These are phyloP conservation scores for Pocota personata DNA, from an alignment of 2,888 invertebrate species.

Conservation along the genomic window DNA sequence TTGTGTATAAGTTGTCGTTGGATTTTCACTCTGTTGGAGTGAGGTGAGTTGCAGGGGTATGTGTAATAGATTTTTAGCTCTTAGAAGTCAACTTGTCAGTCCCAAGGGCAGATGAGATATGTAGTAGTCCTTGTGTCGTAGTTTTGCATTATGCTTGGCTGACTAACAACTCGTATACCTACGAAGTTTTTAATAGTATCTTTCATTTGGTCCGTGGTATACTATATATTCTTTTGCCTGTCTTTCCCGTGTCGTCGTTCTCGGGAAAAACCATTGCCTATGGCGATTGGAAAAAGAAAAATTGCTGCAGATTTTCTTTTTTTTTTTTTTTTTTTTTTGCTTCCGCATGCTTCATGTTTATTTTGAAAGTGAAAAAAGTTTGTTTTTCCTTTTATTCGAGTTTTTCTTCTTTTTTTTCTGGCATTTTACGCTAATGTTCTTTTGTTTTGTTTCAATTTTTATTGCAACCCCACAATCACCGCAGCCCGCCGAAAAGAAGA, in stretches of 20 bases:
- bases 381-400: slow-evolving; percentile 3
- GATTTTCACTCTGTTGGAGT: background rate
- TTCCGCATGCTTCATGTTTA: slow-evolving; percentile 33
- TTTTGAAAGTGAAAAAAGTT: slow-evolving; percentile 43
- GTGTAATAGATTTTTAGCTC: slow-evolving; percentile 29
- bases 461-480: slow-evolving; percentile 39
- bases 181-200: background rate
- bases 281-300: slow-evolving; percentile 50
- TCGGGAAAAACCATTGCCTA: slow-evolving; percentile 32
- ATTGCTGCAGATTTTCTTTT: slow-evolving; percentile 21
- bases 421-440: slow-evolving; percentile 67
- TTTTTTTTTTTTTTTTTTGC: background rate
- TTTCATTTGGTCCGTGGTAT: background rate
- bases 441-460: slow-evolving; percentile 71
- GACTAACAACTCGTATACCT: slow-evolving; percentile 23
- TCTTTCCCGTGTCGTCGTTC: background rate
- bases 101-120: background rate
- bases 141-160: background rate
- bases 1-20: slow-evolving; percentile 1
- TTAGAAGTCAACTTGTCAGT: slow-evolving; percentile 11
- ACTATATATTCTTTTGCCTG: background rate
- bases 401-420: slow-evolving; percentile 2
- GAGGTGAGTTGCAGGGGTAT: background rate
- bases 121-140: background rate
- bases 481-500: slow-evolving; percentile 1